Conservation (phyloP, 2,888 invertebrate species). For the Podabrus alpinus region DNA sequence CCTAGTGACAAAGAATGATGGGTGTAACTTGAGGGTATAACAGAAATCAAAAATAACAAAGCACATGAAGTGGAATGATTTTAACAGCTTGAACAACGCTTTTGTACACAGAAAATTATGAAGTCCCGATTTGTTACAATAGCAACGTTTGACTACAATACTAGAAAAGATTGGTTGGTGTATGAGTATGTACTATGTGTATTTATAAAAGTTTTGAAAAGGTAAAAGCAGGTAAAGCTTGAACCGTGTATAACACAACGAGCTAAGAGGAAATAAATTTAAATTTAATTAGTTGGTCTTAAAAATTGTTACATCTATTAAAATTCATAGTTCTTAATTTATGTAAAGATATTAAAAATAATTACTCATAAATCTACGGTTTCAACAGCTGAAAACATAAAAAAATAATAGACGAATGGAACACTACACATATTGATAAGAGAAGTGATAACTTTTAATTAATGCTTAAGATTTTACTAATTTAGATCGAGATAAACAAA, state of each 20-base stretch:
- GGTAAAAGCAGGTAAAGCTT: constrained; percentile 27
- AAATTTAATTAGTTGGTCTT: constrained; percentile 19
- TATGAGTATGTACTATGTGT: not conserved
- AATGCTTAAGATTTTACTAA: constrained; percentile 46
- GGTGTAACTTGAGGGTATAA: constrained; percentile 13
- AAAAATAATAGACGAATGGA: constrained; percentile 37
- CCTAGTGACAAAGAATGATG: constrained; percentile 28
- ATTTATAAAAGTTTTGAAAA: constrained; percentile 28
- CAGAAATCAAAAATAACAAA: constrained; percentile 22
- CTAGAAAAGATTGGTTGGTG: constrained; percentile 29
- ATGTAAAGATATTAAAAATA: constrained; percentile 37
- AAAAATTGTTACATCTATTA: constrained; percentile 18
- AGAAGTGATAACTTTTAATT: constrained; percentile 46
- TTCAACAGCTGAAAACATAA: constrained; percentile 42
- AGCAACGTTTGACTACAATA: constrained; percentile 15
- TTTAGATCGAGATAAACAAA: constrained; percentile 45
- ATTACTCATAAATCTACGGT: constrained; percentile 40
- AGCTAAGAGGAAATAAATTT: constrained; percentile 12
- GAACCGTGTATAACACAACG: not conserved
- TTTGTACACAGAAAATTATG: constrained; percentile 32
- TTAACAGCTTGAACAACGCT: constrained; percentile 27
- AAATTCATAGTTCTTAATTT: constrained; percentile 26
- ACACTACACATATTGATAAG: constrained; percentile 42
- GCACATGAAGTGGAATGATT: constrained; percentile 25
- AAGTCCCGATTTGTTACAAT: constrained; percentile 28